These are phyloP conservation scores for Anomalospiza imberbis DNA, from an alignment of 2,797 vertebrate genomes.

Conservation along the genomic window DNA sequence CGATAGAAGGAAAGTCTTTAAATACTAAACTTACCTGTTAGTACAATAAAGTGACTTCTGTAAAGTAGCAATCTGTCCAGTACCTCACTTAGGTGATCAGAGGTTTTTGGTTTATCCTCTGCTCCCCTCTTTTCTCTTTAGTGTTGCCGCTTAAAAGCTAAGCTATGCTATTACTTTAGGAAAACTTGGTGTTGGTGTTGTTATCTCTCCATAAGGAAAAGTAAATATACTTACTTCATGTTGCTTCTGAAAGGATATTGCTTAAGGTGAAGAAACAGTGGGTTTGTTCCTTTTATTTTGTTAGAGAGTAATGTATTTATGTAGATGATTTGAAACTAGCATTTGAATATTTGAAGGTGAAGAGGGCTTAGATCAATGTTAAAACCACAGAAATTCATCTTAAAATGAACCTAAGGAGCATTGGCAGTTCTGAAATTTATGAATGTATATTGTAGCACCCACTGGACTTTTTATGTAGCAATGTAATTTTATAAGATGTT, in stretches of 20 bases:
- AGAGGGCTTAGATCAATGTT: neutral
- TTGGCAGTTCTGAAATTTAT: neutral
- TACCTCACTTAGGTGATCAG: neutral
- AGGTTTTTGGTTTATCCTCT: neutral
- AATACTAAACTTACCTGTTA: neutral
- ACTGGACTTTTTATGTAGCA: neutral
- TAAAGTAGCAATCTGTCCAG: neutral
- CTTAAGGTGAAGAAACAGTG: neutral
- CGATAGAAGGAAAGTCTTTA: neutral
- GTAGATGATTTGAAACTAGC: neutral
- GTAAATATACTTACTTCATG: neutral
- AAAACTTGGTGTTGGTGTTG: neutral
- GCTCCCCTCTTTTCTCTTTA: accelerated
- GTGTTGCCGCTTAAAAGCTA: neutral
- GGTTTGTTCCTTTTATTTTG: neutral
- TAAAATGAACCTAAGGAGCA: neutral
- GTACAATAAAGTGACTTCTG: neutral
- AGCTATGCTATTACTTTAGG: neutral
- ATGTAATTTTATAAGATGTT: neutral
- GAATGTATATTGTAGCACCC: neutral
- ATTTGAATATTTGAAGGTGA: neutral
- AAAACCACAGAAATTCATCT: neutral
- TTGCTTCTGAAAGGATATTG: neutral
- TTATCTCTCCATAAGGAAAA: neutral
- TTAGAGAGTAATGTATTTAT: neutral